A percentile compares a stretch with the other conserved stretches of the same genome.
Conservation (phyloP, 64 coral and sea anemone species). For the Trachythela sp. region DNA sequence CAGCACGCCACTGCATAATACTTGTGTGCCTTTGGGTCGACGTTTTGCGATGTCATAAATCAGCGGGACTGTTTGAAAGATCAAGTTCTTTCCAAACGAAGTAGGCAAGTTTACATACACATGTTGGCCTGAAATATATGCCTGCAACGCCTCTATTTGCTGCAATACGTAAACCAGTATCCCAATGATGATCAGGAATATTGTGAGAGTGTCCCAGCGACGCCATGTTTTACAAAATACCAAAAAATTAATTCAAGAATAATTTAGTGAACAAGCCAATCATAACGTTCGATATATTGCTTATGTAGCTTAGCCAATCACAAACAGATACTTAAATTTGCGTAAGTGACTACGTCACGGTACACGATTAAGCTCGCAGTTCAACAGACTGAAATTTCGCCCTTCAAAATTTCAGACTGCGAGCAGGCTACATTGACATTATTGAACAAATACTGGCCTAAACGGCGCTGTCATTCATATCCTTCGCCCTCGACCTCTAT, state of each 20-base stretch:
- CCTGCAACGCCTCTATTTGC: background rate
- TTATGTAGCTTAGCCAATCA: background rate
- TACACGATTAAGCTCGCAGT: background rate
- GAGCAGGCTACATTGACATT: too few relatives aligned
- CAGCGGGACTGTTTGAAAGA: conserved; percentile 39
- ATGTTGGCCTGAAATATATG: conserved; percentile 24
- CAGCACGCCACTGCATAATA: too few relatives aligned
- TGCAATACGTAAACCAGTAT: background rate
- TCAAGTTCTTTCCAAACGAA: conserved; percentile 27
- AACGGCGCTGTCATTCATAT: too few relatives aligned
- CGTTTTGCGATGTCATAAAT: conserved; percentile 25
- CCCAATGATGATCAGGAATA: background rate
- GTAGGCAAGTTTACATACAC: conserved; percentile 32
- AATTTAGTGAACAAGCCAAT: background rate
- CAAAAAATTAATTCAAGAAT: background rate
- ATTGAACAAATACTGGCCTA: too few relatives aligned
- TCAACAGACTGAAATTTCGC: background rate
- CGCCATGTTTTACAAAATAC: background rate
- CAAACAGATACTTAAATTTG: background rate
- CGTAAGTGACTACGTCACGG: background rate
- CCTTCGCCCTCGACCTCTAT: too few relatives aligned
- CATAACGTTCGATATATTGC: background rate
- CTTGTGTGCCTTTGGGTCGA: background rate
- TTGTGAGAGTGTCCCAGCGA: background rate
- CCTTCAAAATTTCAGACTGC: background rate